A percentile compares a stretch with the other conserved stretches of the same genome.
These are phyloP conservation scores for Yponomeuta malinellus DNA, from an alignment of 2,888 invertebrate genomes.

Conservation along the genomic window DNA sequence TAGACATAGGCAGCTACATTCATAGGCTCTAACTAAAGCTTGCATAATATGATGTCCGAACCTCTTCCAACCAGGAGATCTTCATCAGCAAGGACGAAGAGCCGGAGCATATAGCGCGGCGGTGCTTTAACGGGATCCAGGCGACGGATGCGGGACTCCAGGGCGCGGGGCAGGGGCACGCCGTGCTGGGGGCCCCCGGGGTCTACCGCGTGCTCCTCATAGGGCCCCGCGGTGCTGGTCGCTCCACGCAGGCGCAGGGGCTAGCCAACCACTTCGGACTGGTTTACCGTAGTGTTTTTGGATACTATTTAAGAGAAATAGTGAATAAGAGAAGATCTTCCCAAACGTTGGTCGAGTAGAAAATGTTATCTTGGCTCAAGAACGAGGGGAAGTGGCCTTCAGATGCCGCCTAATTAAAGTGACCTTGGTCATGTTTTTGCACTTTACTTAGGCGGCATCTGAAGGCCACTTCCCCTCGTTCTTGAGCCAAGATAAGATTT, in stretches of 20 bases:
- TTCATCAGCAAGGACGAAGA: conserved; percentile 38
- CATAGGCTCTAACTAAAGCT: too few species aligned
- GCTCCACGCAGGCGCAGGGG: conserved; percentile 68
- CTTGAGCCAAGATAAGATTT: too few species aligned
- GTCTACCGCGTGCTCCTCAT: conserved; percentile 76
- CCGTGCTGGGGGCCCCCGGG: conserved; percentile 63
- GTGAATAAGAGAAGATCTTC: too few species aligned
- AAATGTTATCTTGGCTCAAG: too few species aligned
- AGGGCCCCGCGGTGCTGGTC: conserved; percentile 77
- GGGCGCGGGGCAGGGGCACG: conserved; percentile 42
- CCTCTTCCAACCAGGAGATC: conserved; percentile 39
- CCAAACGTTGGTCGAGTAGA: too few species aligned
- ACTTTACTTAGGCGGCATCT: too few species aligned
- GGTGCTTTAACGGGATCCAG: conserved; percentile 54
- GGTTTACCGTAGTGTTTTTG: conserved; percentile 42
- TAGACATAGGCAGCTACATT: too few species aligned
- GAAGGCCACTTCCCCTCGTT: too few species aligned
- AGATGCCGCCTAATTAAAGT: too few species aligned
- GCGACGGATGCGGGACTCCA: conserved; percentile 50
- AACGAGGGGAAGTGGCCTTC: too few species aligned
- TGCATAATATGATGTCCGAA: background rate
- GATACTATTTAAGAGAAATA: too few species aligned
- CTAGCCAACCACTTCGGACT: conserved; percentile 72
- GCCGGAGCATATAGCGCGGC: conserved; percentile 34
- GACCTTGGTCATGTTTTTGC: too few species aligned